Evolutionary conservation across 1,140 invertebrate species (phyloP), one percentile per base, ranked within the genome.

Genomic region (Trachymyrmex cornetzi): DNA sequence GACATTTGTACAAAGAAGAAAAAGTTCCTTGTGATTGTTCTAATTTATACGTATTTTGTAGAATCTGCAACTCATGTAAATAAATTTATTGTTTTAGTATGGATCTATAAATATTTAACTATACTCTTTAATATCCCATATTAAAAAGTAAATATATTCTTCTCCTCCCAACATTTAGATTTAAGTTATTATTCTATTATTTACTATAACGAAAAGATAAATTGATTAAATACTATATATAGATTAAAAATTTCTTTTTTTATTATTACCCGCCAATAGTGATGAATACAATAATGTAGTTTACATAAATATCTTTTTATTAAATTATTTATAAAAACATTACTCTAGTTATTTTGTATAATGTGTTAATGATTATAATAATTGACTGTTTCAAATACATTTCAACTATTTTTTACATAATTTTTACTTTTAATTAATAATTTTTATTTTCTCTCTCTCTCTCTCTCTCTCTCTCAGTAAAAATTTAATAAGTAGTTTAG

Each of bases 21-120:
- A 85, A 66, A 84, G 61, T 85, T 85, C 74, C 72, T 86, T 86
- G 82, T 59, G 27, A 86, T 86, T 72, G 27, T 88, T 81, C 59
- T 72, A 80, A 86, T 80, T 86, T 69, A 81, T 79, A 80, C 22
- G 71, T 55, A 85, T 81, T 82, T 79, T 86, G 80, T 87, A 85
- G 66, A 87, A 84, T 87, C 27, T 55, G 38, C 38, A 38, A 50
- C 14, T 61, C 57, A 59, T 87, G 86, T 84, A 84, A 87, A 87
- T 87, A 87, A 87, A 87, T 87, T 38, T 87, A 50, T 87, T 44
- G 38, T 87, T 87, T 87, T 63, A 74, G 44, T 59, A 87, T 55
- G 61, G 61, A 19, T 61, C 72, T 77, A 74, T 34, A 72, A 87
- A 72, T 87, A 74, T 87, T 87, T 59, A 85, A 84, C 61, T 84